These are phyloP conservation scores for Euproctis similis DNA, from an alignment of 2,888 invertebrate genomes.

Conservation along the genomic window DNA sequence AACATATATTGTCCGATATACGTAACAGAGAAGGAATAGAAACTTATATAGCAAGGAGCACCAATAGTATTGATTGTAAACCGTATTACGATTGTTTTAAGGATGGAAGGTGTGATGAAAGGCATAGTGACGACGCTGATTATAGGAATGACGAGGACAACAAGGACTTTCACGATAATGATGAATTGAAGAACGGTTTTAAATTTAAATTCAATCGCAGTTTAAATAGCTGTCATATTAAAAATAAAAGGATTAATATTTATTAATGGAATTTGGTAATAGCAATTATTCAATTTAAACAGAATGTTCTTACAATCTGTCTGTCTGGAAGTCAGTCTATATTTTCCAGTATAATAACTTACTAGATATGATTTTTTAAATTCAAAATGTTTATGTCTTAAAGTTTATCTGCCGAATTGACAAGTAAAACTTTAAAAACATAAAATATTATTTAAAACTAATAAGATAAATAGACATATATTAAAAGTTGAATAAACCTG, in stretches of 20 bases:
- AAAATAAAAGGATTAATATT: conserved; percentile 50
- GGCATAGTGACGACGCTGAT: conserved; percentile 57
- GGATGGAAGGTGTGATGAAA: conserved; percentile 38
- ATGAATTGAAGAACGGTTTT: conserved; percentile 49
- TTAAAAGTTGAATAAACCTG: too few relatives aligned
- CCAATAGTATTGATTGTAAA: conserved; percentile 64
- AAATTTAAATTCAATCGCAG: conserved; percentile 64
- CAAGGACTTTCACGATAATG: conserved; percentile 38
- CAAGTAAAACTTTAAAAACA: too few relatives aligned
- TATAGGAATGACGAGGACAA: conserved; percentile 44
- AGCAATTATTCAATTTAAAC: conserved; percentile 8
- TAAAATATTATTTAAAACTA: too few relatives aligned
- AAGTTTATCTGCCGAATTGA: too few relatives aligned
- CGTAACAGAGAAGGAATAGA: conserved; percentile 45
- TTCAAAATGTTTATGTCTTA: too few relatives aligned
- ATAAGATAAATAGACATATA: too few relatives aligned
- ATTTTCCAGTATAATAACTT: too few relatives aligned
- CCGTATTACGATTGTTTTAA: conserved; percentile 68
- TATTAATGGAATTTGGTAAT: conserved; percentile 11
- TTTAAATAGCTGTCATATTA: conserved; percentile 58
- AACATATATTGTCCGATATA: conserved; percentile 35
- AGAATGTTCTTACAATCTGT: too few relatives aligned
- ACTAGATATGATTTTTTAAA: too few relatives aligned
- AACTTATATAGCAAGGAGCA: conserved; percentile 53
- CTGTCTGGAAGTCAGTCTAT: too few relatives aligned